A percentile compares a stretch with the other conserved stretches of the same genome.
phyloP scores from a whole-genome alignment of 2,797 vertebrate species.

The Tragelaphus eurycerus region DNA sequence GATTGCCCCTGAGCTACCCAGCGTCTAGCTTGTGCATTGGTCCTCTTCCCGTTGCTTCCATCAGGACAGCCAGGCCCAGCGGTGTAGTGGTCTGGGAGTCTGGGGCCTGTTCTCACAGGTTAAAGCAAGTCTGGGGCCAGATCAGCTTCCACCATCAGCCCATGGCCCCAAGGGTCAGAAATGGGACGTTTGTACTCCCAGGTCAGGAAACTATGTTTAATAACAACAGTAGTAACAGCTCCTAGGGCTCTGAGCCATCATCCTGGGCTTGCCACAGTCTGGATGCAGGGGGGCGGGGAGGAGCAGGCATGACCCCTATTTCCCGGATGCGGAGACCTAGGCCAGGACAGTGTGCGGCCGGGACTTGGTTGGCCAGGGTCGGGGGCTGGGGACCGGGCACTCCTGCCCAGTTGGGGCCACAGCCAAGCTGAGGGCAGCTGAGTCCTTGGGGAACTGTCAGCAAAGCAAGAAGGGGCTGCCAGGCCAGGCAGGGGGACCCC shows the following conservation, averaged over 20 bases:
- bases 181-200: neutral
- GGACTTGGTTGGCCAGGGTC: neutral
- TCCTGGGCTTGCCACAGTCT: rapidly evolving
- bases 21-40: rapidly evolving
- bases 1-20: neutral
- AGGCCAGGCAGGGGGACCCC: rapidly evolving
- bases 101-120: neutral
- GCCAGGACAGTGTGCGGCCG: neutral
- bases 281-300: rapidly evolving
- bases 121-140: neutral
- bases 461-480: neutral
- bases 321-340: neutral
- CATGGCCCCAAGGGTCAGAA: neutral
- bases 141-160: neutral
- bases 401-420: neutral
- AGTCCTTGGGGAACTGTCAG: neutral
- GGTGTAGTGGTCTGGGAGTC: rapidly evolving
- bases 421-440: rapidly evolving
- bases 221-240: neutral
- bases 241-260: neutral
- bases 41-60: neutral
- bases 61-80: neutral
- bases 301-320: neutral
- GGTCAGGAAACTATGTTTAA: neutral
- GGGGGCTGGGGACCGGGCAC: neutral